Percentiles rank a stretch among this genome's conserved stretches.
Evolutionary conservation across 2,888 invertebrate species (phyloP).

Genomic region (Erebia aethiops): DNA sequence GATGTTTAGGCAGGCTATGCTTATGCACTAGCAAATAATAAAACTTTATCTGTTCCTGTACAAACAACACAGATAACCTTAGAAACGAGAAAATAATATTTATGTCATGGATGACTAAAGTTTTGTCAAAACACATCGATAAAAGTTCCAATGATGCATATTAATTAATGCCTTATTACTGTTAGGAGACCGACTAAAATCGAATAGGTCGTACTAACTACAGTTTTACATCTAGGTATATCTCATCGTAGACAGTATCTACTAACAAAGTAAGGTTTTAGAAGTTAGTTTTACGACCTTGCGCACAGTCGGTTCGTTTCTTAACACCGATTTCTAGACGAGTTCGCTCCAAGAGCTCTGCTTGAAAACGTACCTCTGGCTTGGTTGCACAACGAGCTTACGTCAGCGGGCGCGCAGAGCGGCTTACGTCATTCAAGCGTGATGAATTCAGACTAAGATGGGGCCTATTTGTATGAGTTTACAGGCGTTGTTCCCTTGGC

Average conservation of each 20-base stretch:
- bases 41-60: no score
- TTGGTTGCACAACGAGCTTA: conserved; percentile 83
- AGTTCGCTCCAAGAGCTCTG: conserved; percentile 75
- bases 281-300: conserved; percentile 69
- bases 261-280: conserved; percentile 43
- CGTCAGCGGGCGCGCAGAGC: conserved; percentile 79
- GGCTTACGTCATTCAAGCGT: conserved; percentile 81
- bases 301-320: conserved; percentile 69
- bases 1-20: no score
- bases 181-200: no score
- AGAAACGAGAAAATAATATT: no score
- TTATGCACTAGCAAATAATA: no score
- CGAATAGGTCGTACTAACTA: no score
- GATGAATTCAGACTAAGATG: conserved; percentile 61
- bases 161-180: no score
- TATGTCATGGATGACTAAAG: no score
- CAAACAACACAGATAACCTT: no score
- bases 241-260: not conserved
- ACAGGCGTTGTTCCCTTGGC: conserved; percentile 58
- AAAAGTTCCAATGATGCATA: no score
- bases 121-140: no score
- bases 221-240: not conserved
- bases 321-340: conserved; percentile 79
- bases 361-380: conserved; percentile 77
- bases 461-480: conserved; percentile 57